phyloP scores from a whole-genome alignment of 2,888 invertebrate genomes.

The Maniola hyperantus region DNA sequence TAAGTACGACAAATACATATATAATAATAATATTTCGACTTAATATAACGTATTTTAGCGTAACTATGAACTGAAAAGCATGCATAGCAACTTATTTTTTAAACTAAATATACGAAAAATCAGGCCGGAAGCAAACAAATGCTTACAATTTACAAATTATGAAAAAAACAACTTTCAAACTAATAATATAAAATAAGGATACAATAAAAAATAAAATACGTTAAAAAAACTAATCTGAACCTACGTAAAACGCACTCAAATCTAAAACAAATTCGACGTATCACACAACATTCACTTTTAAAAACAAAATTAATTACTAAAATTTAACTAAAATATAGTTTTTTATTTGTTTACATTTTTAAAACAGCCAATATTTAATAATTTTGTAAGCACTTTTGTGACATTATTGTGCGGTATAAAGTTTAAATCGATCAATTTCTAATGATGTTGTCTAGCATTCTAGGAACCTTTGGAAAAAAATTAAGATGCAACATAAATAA shows the following conservation, averaged over 20 bases:
- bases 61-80: conserved; percentile 81
- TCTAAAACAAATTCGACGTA: conserved; percentile 51
- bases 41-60: conserved; percentile 67
- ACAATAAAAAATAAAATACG: conserved; percentile 49
- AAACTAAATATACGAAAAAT: conserved; percentile 52
- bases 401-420: conserved; percentile 17
- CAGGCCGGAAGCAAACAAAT: conserved; percentile 80
- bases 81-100: conserved; percentile 74
- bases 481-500: background rate
- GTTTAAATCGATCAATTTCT: background rate
- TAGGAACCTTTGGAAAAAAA: background rate
- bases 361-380: conserved; percentile 27
- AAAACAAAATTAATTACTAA: conserved; percentile 15
- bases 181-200: conserved; percentile 44
- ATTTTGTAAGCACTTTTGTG: conserved; percentile 32
- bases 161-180: conserved; percentile 56
- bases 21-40: conserved; percentile 55
- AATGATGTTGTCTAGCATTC: background rate
- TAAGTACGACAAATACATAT: conserved; percentile 81
- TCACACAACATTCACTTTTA: conserved; percentile 52
- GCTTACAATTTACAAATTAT: conserved; percentile 81
- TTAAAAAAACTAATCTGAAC: conserved; percentile 9
- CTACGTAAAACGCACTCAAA: conserved; percentile 54
- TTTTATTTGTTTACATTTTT: conserved; percentile 31
- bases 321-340: conserved; percentile 30